Evolutionary conservation across 2,113 vertebrate genomes (phyloP).

Genomic region (Channa argus): DNA sequence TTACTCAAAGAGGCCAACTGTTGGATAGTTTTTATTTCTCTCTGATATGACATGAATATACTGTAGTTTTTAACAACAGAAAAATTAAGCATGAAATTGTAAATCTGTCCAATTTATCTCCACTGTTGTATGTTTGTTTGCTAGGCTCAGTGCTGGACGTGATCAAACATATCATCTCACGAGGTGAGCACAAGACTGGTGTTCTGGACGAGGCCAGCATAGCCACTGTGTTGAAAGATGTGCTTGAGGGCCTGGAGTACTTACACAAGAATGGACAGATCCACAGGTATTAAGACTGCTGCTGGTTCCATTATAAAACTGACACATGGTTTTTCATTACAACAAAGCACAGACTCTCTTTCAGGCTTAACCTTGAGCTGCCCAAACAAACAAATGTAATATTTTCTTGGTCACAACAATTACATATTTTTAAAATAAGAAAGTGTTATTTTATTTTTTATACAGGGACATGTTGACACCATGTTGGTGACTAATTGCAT

Average conservation of each 20-base stretch:
- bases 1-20: background rate
- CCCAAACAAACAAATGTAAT: background rate
- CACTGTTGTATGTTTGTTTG: constrained; percentile 26
- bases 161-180: constrained; percentile 97
- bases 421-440: no score
- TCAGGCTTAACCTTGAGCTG: constrained; percentile 26
- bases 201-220: constrained; percentile 95
- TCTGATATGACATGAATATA: constrained; percentile 4
- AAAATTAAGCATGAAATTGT: background rate
- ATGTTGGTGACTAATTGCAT: no score
- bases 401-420: no score
- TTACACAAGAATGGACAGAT: constrained; percentile 98
- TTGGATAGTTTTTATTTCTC: background rate
- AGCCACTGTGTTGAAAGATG: constrained; percentile 94
- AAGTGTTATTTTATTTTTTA: no score
- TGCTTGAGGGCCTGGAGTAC: constrained; percentile 94
- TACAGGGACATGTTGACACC: no score
- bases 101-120: background rate
- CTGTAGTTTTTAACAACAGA: constrained; percentile 12
- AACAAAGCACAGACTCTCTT: background rate
- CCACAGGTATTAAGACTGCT: constrained; percentile 86
- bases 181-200: constrained; percentile 94
- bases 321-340: constrained; percentile 10
- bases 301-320: constrained; percentile 2
- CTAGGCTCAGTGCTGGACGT: constrained; percentile 96